phyloP scores from a whole-genome alignment of 1,140 invertebrate species.

The Bilobella aurantiaca region DNA sequence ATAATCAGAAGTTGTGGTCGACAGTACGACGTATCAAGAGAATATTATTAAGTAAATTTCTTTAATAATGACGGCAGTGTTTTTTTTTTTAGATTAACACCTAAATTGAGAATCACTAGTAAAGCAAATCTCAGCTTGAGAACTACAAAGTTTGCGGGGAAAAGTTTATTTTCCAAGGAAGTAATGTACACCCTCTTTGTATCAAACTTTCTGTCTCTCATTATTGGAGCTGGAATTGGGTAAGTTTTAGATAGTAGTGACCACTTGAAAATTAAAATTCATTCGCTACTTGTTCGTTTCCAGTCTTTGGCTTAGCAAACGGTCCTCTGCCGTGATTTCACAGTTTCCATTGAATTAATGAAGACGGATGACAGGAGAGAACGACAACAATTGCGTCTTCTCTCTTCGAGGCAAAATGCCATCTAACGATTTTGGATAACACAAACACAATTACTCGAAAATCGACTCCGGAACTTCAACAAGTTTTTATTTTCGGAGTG shows the following conservation, averaged over 20 bases:
- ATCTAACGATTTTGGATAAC: too few species aligned
- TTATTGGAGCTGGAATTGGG: conserved; percentile 83
- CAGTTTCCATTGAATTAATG: conserved; percentile 20
- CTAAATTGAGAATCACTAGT: conserved; percentile 7
- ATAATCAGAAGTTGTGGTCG: too few species aligned
- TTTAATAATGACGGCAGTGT: too few species aligned
- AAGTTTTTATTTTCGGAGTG: too few species aligned
- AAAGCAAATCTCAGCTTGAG: conserved; percentile 53
- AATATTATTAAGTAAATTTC: too few species aligned
- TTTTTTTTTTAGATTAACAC: conserved; percentile 1
- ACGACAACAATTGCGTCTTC: too few species aligned
- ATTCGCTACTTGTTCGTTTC: not conserved
- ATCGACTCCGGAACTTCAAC: too few species aligned
- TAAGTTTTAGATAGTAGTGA: conserved; percentile 41
- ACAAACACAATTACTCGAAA: too few species aligned
- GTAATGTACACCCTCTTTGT: conserved; percentile 79
- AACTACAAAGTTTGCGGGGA: conserved; percentile 65
- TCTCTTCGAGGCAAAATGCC: too few species aligned
- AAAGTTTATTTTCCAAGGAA: conserved; percentile 54
- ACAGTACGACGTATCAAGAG: too few species aligned
- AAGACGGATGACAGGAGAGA: not conserved
- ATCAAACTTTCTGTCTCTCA: conserved; percentile 75
- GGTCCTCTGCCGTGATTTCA: conserved; percentile 17
- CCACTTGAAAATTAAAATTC: not conserved
- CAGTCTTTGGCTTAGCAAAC: conserved; percentile 27